Evolutionary conservation across 2,888 invertebrate genomes (phyloP).

Genomic region (Noctua pronuba): DNA sequence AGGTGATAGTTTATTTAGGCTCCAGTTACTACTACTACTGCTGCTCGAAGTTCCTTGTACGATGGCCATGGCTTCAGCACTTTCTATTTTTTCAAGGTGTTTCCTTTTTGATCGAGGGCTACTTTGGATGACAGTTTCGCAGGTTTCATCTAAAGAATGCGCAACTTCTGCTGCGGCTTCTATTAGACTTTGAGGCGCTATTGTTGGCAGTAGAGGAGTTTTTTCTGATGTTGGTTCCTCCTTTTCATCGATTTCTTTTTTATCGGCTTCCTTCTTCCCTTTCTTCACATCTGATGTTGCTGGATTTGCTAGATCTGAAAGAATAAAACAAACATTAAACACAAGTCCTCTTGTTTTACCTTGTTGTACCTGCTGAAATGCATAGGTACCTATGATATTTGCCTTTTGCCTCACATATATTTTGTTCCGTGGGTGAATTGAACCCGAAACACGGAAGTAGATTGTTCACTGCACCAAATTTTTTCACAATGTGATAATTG

Average conservation of each 20-base stretch:
- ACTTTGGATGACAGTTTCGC: slow-evolving; percentile 92
- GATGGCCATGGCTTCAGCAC: slow-evolving; percentile 85
- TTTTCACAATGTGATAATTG: not conserved
- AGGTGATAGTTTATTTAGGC: slow-evolving; percentile 88
- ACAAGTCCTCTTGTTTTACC: not conserved
- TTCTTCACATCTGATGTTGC: slow-evolving; percentile 72
- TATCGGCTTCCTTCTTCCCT: slow-evolving; percentile 65
- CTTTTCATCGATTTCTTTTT: slow-evolving; percentile 64
- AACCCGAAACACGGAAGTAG: not conserved
- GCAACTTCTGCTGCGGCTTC: slow-evolving; percentile 93
- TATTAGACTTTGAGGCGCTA: slow-evolving; percentile 87
- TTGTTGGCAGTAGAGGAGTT: slow-evolving; percentile 73
- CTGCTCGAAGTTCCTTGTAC: slow-evolving; percentile 88
- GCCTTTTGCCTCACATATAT: not conserved
- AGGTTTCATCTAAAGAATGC: slow-evolving; percentile 92
- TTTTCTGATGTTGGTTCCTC: slow-evolving; percentile 76
- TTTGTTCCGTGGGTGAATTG: not conserved
- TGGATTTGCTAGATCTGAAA: slow-evolving; percentile 79
- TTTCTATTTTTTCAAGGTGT: slow-evolving; percentile 88
- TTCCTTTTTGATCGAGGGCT: slow-evolving; percentile 90
- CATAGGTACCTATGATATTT: not conserved
- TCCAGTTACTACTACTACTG: slow-evolving; percentile 90
- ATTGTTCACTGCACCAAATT: not conserved
- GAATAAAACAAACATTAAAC: slow-evolving; percentile 34
- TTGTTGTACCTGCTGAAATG: not conserved